These are phyloP conservation scores for Valencia hispanica DNA, from an alignment of 2,797 vertebrate species.

Conservation along the genomic window DNA sequence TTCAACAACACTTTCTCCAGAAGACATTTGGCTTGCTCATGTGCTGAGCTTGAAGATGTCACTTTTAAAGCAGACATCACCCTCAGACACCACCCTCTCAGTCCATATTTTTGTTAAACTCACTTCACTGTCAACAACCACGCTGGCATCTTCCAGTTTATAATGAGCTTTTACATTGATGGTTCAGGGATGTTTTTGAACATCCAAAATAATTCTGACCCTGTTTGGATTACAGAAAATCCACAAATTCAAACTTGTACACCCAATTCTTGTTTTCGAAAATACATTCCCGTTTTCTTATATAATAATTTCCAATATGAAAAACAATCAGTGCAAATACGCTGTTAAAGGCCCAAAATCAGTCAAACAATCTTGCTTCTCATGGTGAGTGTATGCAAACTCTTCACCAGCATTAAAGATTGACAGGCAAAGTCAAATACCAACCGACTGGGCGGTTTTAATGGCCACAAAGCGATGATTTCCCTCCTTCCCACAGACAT, in stretches of 20 bases:
- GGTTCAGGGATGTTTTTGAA: neutral
- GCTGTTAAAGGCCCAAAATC: neutral
- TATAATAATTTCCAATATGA: neutral
- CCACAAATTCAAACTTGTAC: neutral
- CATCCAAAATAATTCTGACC: too few relatives aligned
- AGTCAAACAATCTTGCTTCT: neutral
- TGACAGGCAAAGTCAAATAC: slow-evolving; percentile 52
- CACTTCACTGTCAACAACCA: neutral
- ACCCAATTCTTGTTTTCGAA: neutral
- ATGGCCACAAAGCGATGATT: slow-evolving; percentile 99
- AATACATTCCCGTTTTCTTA: neutral
- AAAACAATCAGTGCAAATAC: neutral
- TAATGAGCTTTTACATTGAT: neutral
- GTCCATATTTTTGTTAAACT: neutral
- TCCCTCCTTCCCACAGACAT: slow-evolving; percentile 97
- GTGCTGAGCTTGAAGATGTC: neutral
- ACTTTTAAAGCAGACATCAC: neutral
- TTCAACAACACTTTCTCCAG: neutral
- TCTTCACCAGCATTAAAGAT: neutral
- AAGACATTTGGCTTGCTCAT: neutral
- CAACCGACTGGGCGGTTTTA: slow-evolving; percentile 97
- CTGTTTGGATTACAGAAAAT: neutral
- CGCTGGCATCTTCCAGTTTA: neutral
- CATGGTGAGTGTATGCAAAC: neutral
- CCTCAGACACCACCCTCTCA: neutral